Base-by-base conservation (phyloP, 2,797 vertebrate genomes). In the Thaleichthys pacificus region DNA sequence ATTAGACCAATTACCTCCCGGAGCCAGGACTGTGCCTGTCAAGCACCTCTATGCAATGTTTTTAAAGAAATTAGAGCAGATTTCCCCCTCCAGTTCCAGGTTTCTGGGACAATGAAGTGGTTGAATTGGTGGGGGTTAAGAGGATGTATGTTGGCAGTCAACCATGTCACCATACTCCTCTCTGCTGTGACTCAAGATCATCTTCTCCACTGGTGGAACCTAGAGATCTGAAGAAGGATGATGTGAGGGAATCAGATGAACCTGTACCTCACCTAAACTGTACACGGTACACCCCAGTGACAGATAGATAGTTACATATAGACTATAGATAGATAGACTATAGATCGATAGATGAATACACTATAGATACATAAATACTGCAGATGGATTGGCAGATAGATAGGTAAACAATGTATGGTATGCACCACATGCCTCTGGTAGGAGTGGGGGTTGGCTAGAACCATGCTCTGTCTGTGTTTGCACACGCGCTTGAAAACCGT, bases 31-130 rank as follows among this genome's bases (percentile, higher is more conserved):
- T 67, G 62, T 71, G 63, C 66, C 74, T 26, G 73, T 51, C 77
- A 64, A 73, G 60, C 64, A 64, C n/a, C n/a, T n/a, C n/a, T 61
- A 69, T 56, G 75, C 66, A 74, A 56, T 69, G 75, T 9, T 76
- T 85, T 64, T 1, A 28, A 69, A 78, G 75, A 85, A 86, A 86
- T 77, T 86, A 0, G 88, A 90, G 85, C 85, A 80, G 85, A 82
- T 85, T 85, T 76, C 62, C 79, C 83, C 68, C 60, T 64, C 51
- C 63, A 73, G 77, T 61, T 54, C 22, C n/a, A 69, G 57, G 60
- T 72, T 83, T 84, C 61, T 82, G 68, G 84, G 76, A 49, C 38
- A 17, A 58, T n/a, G 32, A 65, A n/a, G 62, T 61, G 12, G 47
- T 35, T 65, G 47, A 64, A 19, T 64, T 14, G 60, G 22, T 61